Base-by-base conservation (phyloP, 1,140 invertebrate genomes). In the Lepidurus apus region DNA sequence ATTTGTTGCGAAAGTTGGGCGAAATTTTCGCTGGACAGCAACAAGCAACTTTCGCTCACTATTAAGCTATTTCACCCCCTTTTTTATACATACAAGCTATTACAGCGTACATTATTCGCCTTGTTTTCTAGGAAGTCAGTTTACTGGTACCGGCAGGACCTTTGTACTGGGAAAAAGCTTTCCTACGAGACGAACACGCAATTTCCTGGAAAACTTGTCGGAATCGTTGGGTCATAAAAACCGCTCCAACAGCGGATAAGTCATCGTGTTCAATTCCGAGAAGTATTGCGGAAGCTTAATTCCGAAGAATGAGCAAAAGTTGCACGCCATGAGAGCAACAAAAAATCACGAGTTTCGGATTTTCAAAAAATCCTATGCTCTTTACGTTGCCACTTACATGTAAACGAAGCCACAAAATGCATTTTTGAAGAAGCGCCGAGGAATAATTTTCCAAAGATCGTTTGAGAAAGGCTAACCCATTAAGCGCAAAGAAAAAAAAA, bases 401-500 rank as follows among this genome's bases (percentile, higher is more conserved):
- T 34, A 34, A 34, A 34, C 34, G 34, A 34, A 34, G 34, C 34
- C 34, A 34, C 4, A 34, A 4, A 34, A 34, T 34, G 34, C 34
- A 3, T 34, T 34, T 34, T 4, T 34, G 34, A 21, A 65, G 53
- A n/a, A 21, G 53, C 21, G 21, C n/a, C 21, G 13, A 13, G 13
- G 4, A 65, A 65, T 7, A 65, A 65, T 21, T 13, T 65, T 65
- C 21, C 53, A 65, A 65, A 21, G 53, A 65, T 65, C 53, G 53
- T 65, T 65, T 65, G 17, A 17, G 21, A 65, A 65, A 65, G 47
- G 47, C 47, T 65, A 65, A 65, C n/a, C 53, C 53, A 65, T 65
- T 65, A 65, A 65, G 53, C 53, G 53, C 53, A 65, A 65, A 65
- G 53, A 65, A 21, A 65, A 65, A 21, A 65, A 65, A 21, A 65